Conservation (phyloP, 2,113 vertebrate genomes). For the Zeus faber region DNA sequence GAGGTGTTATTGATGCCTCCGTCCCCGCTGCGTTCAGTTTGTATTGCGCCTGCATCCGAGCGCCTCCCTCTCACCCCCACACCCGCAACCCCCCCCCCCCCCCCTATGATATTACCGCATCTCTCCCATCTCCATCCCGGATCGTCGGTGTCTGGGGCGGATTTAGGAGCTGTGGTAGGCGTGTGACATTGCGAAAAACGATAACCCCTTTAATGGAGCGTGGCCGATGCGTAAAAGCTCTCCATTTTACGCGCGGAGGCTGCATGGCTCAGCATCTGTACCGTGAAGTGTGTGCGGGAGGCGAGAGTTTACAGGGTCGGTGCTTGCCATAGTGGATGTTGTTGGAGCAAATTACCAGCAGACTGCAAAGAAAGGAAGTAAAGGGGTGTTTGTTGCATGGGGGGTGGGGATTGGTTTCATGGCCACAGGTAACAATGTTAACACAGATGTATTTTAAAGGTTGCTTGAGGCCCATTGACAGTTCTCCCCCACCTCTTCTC, state of each 20-base stretch:
- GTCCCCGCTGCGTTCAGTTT: constrained; percentile 46
- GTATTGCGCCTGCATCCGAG: constrained; percentile 41
- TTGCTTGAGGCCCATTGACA: too few species aligned
- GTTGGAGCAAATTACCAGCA: too few species aligned
- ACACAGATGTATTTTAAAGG: too few species aligned
- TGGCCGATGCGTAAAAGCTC: constrained; percentile 65
- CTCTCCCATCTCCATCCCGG: constrained; percentile 37
- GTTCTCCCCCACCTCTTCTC: too few species aligned
- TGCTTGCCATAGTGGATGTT: too few species aligned
- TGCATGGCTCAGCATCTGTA: constrained; percentile 34
- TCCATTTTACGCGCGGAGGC: constrained; percentile 57
- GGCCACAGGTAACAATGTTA: too few species aligned
- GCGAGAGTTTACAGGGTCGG: too few species aligned
- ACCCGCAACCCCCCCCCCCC: constrained; percentile 5
- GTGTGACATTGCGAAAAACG: constrained; percentile 51
- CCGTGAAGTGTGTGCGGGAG: background rate
- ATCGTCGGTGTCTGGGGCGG: constrained; percentile 28
- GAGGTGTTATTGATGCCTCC: constrained; percentile 52
- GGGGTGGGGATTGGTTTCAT: too few species aligned
- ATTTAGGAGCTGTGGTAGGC: too few species aligned
- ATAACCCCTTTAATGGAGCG: constrained; percentile 35
- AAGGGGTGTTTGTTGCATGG: too few species aligned
- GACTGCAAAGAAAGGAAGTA: too few species aligned
- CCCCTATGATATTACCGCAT: constrained; percentile 50
- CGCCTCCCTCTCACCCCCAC: constrained; percentile 37